Base-by-base conservation (phyloP, 1,140 invertebrate species). In the Contarinia nasturtii region DNA sequence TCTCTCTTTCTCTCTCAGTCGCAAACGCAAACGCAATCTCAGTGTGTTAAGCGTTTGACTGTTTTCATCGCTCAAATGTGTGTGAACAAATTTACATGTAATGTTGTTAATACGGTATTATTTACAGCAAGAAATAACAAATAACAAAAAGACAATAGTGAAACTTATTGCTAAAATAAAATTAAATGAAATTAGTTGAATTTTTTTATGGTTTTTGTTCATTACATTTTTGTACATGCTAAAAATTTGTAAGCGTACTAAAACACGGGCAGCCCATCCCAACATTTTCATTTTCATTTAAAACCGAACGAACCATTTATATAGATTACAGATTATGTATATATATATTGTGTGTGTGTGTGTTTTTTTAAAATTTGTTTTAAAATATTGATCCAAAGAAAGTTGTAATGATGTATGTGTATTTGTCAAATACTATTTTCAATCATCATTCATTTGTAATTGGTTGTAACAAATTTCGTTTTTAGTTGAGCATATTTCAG, bases 231-330 rank as follows among this genome's bases (percentile, higher is more conserved):
- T 49, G 49, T 42, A 46, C 40, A 18, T 44, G 47, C 27, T 27
- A n/a, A 19, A 34, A 49, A 37, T 48, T 22, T 50, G 8, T 45
- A 33, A 41, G 48, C 44, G 41, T 54, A 49, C 49, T 40, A 40
- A 15, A 40, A 15, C 62, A 58, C 61, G 61, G 61, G 61, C 61
- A 63, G 61, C 61, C 61, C 61, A 63, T 63, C 61, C 61, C 61
- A 63, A 63, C 61, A 63, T 63, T 61, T 60, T 56, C 22, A 45
- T 27, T 27, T 27, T 27, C 27, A 27, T 27, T 27, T 27, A 27
- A n/a, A 27, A 27, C 27, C 27, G 27, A 27, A 27, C 27, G 27
- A 27, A 27, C 27, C 27, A n/a, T n/a, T n/a, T n/a, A n/a, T n/a
- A n/a, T n/a, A 27, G 27, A 27, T 27, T 27, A 27, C 10, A 5